A percentile compares a stretch with the other conserved stretches of the same genome.
These are phyloP conservation scores for Thryonomys swinderianus DNA, from an alignment of 2,113 vertebrate species.

Conservation along the genomic window DNA sequence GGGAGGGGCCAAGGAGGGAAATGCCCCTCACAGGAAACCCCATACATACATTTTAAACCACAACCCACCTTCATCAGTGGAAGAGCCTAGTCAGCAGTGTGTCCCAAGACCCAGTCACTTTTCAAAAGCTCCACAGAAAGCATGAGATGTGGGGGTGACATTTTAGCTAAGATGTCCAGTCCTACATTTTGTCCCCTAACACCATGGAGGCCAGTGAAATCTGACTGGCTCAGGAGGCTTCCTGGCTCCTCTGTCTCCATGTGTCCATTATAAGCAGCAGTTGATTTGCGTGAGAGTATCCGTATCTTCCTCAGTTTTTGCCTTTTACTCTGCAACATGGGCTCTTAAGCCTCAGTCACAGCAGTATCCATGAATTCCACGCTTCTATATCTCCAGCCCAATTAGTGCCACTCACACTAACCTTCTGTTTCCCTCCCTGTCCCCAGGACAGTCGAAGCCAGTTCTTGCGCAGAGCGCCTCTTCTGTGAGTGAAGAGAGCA, in stretches of 20 bases:
- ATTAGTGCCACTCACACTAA: no score
- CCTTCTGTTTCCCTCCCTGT: neutral
- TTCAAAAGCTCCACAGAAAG: neutral
- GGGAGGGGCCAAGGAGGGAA: neutral
- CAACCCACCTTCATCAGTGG: neutral
- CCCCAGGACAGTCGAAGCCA: neutral
- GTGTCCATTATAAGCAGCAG: neutral
- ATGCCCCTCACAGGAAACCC: neutral
- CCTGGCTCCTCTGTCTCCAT: neutral
- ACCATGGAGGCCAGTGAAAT: neutral
- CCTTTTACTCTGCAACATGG: fast-evolving
- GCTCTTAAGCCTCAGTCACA: neutral
- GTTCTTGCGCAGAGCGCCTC: neutral
- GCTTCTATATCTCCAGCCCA: neutral
- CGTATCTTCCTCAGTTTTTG: neutral
- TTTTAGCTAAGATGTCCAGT: neutral
- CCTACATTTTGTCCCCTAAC: neutral
- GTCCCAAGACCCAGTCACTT: neutral
- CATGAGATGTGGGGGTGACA: neutral
- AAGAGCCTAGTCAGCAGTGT: neutral
- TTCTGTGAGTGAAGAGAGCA: neutral
- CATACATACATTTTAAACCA: neutral
- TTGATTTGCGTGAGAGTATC: neutral
- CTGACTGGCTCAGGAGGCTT: neutral
- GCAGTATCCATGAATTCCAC: neutral